Evolutionary conservation across 1,140 invertebrate genomes (phyloP).

Genomic region (Caerostris extrusa): DNA sequence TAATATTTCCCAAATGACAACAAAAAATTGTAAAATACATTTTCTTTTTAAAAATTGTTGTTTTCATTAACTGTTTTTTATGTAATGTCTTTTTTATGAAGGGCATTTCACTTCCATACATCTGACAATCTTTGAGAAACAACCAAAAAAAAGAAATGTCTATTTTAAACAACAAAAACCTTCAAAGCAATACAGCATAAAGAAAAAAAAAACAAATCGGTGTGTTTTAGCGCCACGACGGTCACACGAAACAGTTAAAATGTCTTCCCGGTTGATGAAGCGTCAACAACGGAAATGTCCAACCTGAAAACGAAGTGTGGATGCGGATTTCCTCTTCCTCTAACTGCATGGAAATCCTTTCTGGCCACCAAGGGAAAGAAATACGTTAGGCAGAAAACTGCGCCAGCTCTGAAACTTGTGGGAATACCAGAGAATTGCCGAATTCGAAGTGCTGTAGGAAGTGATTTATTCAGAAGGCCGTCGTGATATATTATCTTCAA

Average conservation of each 20-base stretch:
- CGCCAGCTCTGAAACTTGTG: slow-evolving; percentile 56
- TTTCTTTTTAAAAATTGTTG: too few relatives aligned
- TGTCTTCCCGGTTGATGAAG: not conserved
- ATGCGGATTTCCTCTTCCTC: not conserved
- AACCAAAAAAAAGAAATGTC: too few relatives aligned
- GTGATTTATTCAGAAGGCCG: slow-evolving; percentile 40
- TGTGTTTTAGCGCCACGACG: not conserved
- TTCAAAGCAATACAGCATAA: too few relatives aligned
- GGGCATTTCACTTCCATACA: too few relatives aligned
- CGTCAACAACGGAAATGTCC: not conserved
- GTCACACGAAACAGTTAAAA: not conserved
- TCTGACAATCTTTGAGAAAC: too few relatives aligned
- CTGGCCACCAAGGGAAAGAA: slow-evolving; percentile 4
- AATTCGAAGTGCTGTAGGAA: slow-evolving; percentile 17
- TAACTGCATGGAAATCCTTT: slow-evolving; percentile 3
- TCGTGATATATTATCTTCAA: slow-evolving; percentile 54
- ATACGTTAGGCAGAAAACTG: not conserved
- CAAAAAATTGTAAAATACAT: too few relatives aligned
- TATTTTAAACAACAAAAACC: too few relatives aligned
- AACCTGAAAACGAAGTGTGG: not conserved
- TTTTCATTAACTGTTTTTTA: too few relatives aligned
- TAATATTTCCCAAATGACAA: too few relatives aligned
- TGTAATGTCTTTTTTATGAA: too few relatives aligned
- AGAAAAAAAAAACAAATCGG: not conserved
- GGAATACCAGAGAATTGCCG: slow-evolving; percentile 48